Conservation (phyloP, 2,113 vertebrate species). For the Amazona vittata region DNA sequence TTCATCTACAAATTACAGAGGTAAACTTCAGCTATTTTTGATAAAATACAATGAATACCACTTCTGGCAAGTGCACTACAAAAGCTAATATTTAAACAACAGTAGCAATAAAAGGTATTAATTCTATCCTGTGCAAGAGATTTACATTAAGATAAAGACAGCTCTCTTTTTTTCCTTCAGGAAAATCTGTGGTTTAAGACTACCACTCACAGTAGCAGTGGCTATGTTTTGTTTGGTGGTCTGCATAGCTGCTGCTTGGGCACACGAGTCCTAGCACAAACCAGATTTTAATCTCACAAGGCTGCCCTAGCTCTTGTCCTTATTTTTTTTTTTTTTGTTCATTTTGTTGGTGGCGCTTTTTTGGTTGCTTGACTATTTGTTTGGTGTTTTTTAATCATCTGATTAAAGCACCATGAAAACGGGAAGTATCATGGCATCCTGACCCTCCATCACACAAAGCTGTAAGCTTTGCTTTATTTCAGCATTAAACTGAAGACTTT, state of each 20-base stretch:
- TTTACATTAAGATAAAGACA: not conserved
- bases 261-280: not conserved
- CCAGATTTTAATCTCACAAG: not conserved
- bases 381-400: not conserved
- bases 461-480: not conserved
- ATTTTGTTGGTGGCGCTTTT: not conserved
- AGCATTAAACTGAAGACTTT: not conserved
- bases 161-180: not conserved
- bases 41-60: not conserved
- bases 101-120: constrained; percentile 1
- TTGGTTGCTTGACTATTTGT: not conserved
- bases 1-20: not conserved
- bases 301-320: not conserved
- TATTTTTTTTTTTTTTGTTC: not conserved
- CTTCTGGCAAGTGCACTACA: constrained; percentile 7
- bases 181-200: not conserved
- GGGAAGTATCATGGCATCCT: fast-evolving
- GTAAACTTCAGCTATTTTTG: not conserved
- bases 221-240: not conserved
- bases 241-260: not conserved
- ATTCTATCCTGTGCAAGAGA: not conserved
- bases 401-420: not conserved
- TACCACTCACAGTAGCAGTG: not conserved
- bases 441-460: not conserved
- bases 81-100: constrained; percentile 57